Evolutionary conservation across 2,113 vertebrate species (phyloP).

Genomic region (Ptyas mucosa): DNA sequence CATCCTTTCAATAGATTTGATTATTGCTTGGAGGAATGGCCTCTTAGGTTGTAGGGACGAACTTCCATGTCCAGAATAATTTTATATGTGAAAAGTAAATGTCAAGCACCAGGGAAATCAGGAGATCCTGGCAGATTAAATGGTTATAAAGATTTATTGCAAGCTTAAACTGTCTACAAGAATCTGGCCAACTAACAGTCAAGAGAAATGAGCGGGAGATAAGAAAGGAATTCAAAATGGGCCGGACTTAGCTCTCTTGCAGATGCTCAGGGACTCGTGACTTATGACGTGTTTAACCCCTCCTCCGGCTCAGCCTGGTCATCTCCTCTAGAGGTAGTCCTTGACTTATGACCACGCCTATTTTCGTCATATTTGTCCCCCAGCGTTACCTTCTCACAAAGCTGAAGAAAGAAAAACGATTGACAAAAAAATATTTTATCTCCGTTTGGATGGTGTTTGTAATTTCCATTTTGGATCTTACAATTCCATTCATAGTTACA

Average conservation of each 20-base stretch:
- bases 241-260: not conserved
- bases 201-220: not conserved
- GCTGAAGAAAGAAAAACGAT: no score
- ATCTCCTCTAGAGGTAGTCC: not conserved
- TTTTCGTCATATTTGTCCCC: no score
- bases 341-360: not conserved
- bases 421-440: no score
- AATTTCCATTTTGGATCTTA: no score
- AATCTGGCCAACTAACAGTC: not conserved
- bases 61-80: not conserved
- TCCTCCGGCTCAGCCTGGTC: not conserved
- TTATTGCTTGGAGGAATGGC: not conserved
- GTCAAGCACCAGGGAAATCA: not conserved
- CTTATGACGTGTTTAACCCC: not conserved
- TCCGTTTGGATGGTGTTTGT: no score
- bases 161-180: not conserved
- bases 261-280: fast-evolving
- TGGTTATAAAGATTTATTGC: not conserved
- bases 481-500: not conserved
- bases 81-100: not conserved
- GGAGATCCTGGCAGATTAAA: not conserved
- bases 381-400: no score
- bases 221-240: not conserved
- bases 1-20: not conserved
- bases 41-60: not conserved